Evolutionary conservation across 2,113 vertebrate species (phyloP).

Genomic region (Columbina picui): DNA sequence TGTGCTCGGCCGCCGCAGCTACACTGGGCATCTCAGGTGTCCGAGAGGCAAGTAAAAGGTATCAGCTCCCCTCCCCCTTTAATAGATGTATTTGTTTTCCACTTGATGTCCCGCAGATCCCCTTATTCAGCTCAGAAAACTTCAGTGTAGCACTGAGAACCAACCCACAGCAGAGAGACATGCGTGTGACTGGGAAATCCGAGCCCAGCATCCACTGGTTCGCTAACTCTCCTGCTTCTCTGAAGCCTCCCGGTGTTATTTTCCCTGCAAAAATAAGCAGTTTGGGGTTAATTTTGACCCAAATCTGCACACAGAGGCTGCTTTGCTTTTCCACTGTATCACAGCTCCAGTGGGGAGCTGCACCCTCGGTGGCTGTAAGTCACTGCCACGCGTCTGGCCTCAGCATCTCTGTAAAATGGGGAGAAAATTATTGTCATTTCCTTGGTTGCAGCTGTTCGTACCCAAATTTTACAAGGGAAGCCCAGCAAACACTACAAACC

Average conservation of each 20-base stretch:
- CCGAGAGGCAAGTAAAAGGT: not conserved
- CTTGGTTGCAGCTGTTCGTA: not conserved
- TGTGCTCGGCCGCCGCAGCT: not conserved
- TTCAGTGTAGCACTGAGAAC: not conserved
- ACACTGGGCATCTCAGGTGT: fast-evolving
- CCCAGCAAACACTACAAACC: not conserved
- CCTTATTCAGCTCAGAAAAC: not conserved
- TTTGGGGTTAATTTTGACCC: not conserved
- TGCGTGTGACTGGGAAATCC: not conserved
- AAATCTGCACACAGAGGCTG: not conserved
- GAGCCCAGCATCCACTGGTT: not conserved
- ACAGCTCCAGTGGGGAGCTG: not conserved
- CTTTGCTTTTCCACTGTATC: not conserved
- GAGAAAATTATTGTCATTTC: not conserved
- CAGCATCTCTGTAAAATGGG: not conserved
- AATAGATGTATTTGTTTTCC: not conserved
- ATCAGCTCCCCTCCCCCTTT: not conserved
- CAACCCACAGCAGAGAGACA: fast-evolving
- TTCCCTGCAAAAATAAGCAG: not conserved
- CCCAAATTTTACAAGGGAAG: fast-evolving
- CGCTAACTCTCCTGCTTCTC: not conserved
- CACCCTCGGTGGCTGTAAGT: not conserved
- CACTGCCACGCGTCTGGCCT: fast-evolving
- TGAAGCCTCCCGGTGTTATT: not conserved
- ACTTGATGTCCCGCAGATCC: not conserved